These are phyloP conservation scores for Sorex araneus DNA, from an alignment of 2,113 vertebrate species.

Conservation along the genomic window DNA sequence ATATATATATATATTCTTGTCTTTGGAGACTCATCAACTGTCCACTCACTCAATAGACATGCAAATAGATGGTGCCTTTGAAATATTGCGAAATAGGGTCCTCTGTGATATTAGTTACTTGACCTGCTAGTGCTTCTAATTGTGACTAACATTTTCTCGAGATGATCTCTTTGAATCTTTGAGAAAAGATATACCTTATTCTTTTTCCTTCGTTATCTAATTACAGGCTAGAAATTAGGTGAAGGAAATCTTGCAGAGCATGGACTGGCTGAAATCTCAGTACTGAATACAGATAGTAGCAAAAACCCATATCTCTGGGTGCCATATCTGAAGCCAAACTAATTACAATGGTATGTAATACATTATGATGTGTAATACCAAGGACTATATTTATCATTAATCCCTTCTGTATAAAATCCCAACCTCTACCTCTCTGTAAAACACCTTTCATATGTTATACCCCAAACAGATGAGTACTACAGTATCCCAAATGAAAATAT, in stretches of 20 bases:
- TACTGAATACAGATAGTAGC: not conserved
- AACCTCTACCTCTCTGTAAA: not conserved
- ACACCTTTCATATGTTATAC: not conserved
- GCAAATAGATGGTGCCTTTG: not conserved
- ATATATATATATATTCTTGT: too few species aligned
- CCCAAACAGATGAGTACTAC: not conserved
- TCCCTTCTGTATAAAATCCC: not conserved
- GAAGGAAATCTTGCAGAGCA: not conserved
- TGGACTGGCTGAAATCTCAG: not conserved
- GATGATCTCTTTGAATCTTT: too few species aligned
- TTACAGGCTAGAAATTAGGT: not conserved
- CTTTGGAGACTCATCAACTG: not conserved
- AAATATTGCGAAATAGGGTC: not conserved
- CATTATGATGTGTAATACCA: too few species aligned
- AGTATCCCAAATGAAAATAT: not conserved
- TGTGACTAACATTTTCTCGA: too few species aligned
- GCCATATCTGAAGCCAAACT: not conserved
- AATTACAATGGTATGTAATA: too few species aligned
- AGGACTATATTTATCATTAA: too few species aligned
- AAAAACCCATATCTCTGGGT: not conserved
- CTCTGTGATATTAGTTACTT: not conserved
- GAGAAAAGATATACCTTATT: too few species aligned
- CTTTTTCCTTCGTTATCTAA: not conserved
- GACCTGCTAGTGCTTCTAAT: too few species aligned
- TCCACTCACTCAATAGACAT: not conserved